phyloP scores from a whole-genome alignment of 2,113 vertebrate genomes.

The Marmota flaviventris region DNA sequence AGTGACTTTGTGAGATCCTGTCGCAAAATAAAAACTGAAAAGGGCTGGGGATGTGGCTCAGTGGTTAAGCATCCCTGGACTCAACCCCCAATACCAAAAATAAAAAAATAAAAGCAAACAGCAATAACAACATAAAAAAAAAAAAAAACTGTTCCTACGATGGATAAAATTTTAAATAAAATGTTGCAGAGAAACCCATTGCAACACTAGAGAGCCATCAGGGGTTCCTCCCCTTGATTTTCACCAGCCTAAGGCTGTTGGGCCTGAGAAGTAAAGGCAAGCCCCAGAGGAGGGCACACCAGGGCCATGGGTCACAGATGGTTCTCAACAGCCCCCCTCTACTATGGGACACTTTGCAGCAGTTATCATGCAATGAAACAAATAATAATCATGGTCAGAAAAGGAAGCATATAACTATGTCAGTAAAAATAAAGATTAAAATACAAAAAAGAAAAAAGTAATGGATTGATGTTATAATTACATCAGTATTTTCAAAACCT shows the following conservation, averaged over 20 bases:
- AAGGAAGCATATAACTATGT: background rate
- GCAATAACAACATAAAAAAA: too few relatives aligned
- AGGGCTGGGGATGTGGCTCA: too few relatives aligned
- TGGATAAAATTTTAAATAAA: constrained; percentile 26
- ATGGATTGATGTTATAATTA: background rate
- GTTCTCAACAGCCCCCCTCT: background rate
- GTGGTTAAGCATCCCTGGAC: too few relatives aligned
- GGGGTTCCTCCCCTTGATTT: background rate
- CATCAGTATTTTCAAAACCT: background rate
- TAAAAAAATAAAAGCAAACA: too few relatives aligned
- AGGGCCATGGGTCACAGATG: background rate
- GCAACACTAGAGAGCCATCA: background rate
- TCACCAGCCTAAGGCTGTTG: background rate
- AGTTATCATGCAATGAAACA: background rate
- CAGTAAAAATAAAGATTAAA: constrained; percentile 12
- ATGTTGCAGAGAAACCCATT: background rate
- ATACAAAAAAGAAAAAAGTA: background rate
- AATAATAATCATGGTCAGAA: background rate
- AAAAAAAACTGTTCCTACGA: too few relatives aligned
- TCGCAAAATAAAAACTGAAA: too few relatives aligned
- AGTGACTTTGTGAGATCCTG: too few relatives aligned
- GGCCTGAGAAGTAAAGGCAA: background rate
- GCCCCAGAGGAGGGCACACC: background rate
- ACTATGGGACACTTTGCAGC: background rate
- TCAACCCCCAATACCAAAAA: too few relatives aligned